Evolutionary conservation across 2,113 vertebrate genomes (phyloP), one percentile per base, ranked within the genome.

Genomic region (Ranitomeya imitator): DNA sequence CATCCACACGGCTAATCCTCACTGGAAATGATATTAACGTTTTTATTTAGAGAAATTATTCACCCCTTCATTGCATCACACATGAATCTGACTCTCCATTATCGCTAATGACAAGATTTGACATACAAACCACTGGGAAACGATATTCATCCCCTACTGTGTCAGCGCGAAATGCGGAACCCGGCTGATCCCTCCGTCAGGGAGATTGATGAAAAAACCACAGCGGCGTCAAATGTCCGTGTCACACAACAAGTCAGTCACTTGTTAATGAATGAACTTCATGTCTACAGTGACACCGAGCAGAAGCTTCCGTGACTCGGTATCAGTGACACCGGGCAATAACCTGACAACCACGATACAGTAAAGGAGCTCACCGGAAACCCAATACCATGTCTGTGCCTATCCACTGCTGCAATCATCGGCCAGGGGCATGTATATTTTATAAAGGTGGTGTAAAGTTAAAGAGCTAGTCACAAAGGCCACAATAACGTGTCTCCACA

Each of bases 241-340:
- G 52, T 73, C 86, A 74, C 54, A 80, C 45, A 69, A 77, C 85
- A 87, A 73, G 71, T 89, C 69, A 51, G 55, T 77, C 71, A 83
- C 21, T 21, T 80, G 61, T 81, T 74, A 85, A 67, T 89, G 65
- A 82, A 74, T 21, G n/a, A 51, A 67, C 67, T 14, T n/a, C 37
- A 23, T 57, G 55, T 87, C 86, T 87, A 74, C 14, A 3, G 79
- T 87, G 79, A 82, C 86, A 87, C 26, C 45, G 37, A 79, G 54
- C 52, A 73, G 23, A 19, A 11, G 26, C 65, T 81, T 54, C 77
- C 55, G 37, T 59, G 60, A 63, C 31, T 63, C 7, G 11, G 79
- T 82, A 63, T 63, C 57, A 76, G 71, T 85, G 84, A 85, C 55
- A 85, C 69, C n/a, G 31, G 26, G 59, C 74, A 23, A 65, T 26